A percentile compares a stretch with the other conserved stretches of the same genome.
phyloP scores from a whole-genome alignment of 1,140 invertebrate species.

The Drosophila nikananu region DNA sequence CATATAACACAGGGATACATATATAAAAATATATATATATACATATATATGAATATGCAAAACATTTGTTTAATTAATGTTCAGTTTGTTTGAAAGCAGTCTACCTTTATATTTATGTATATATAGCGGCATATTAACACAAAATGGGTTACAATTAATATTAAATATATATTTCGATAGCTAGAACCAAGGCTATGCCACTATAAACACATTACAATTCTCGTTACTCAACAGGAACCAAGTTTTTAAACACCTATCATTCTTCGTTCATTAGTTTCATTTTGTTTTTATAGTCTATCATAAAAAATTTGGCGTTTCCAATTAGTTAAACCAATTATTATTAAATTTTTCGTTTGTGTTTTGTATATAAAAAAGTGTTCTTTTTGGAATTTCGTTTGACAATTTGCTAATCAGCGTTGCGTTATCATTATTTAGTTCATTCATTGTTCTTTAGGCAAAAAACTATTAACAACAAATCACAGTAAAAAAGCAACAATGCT shows the following conservation, averaged over 20 bases:
- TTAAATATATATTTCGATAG: slow-evolving; percentile 4
- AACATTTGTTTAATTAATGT: slow-evolving; percentile 34
- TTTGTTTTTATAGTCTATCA: slow-evolving; percentile 46
- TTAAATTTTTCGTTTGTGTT: slow-evolving; percentile 21
- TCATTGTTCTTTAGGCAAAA: slow-evolving; percentile 67
- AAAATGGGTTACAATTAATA: slow-evolving; percentile 4
- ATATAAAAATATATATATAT: slow-evolving; percentile 57
- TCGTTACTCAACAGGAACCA: slow-evolving; percentile 71
- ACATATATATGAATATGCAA: slow-evolving; percentile 32
- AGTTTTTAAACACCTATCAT: slow-evolving; percentile 60
- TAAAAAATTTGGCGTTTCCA: slow-evolving; percentile 75
- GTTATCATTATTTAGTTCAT: slow-evolving; percentile 27
- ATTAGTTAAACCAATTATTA: slow-evolving; percentile 50
- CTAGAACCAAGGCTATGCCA: slow-evolving; percentile 21
- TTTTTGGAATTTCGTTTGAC: slow-evolving; percentile 41
- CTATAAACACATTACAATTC: slow-evolving; percentile 50
- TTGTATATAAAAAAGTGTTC: slow-evolving; percentile 38
- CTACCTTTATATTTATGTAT: slow-evolving; percentile 45
- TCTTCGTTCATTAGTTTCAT: slow-evolving; percentile 13
- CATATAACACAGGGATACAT: slow-evolving; percentile 43
- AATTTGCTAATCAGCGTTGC: slow-evolving; percentile 52
- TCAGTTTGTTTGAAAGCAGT: slow-evolving; percentile 61
- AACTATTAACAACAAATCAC: slow-evolving; percentile 74
- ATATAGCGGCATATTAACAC: slow-evolving; percentile 38
- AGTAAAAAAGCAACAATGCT: slow-evolving; percentile 80